Percentiles rank a stretch among this genome's conserved stretches.
phyloP scores from a whole-genome alignment of 2,797 vertebrate genomes.

The Caiman crocodilus region DNA sequence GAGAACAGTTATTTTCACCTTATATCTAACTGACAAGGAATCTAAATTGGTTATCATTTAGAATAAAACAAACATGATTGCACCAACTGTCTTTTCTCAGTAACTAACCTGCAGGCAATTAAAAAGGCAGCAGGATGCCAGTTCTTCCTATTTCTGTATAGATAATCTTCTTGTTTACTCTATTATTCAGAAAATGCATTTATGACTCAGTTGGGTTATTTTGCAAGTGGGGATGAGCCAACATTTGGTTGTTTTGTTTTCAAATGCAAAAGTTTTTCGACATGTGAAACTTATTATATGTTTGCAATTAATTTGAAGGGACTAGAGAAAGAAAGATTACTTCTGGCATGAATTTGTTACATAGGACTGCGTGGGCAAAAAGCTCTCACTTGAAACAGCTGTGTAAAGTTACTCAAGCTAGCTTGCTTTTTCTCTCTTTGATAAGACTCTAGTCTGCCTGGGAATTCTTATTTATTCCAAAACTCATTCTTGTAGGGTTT shows the following conservation, averaged over 20 bases:
- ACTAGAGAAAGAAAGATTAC: not conserved
- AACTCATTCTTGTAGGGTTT: slow-evolving; percentile 9
- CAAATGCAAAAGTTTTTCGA: slow-evolving; percentile 20
- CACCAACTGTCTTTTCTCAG: rapidly evolving
- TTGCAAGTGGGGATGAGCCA: slow-evolving; percentile 11
- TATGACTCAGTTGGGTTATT: slow-evolving; percentile 20
- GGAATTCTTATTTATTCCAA: slow-evolving; percentile 46
- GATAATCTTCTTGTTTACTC: not conserved
- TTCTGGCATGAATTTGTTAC: slow-evolving; percentile 50
- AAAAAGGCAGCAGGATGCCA: not conserved
- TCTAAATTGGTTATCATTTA: not conserved
- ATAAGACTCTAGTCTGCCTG: slow-evolving; percentile 42
- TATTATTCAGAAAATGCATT: not conserved
- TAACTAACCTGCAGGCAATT: not conserved
- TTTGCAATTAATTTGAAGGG: slow-evolving; percentile 8
- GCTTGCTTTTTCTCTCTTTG: slow-evolving; percentile 27
- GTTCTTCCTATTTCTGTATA: not conserved
- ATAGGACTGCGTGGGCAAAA: not conserved
- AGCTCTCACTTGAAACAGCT: slow-evolving; percentile 55
- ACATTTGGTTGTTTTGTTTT: not conserved
- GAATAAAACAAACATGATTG: not conserved
- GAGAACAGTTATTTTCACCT: not conserved
- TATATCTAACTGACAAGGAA: not conserved
- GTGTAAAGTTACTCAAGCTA: slow-evolving; percentile 53
- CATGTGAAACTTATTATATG: slow-evolving; percentile 17